Conservation (phyloP, 92 coral and sea anemone genomes). For the Blastomussa wellsi region DNA sequence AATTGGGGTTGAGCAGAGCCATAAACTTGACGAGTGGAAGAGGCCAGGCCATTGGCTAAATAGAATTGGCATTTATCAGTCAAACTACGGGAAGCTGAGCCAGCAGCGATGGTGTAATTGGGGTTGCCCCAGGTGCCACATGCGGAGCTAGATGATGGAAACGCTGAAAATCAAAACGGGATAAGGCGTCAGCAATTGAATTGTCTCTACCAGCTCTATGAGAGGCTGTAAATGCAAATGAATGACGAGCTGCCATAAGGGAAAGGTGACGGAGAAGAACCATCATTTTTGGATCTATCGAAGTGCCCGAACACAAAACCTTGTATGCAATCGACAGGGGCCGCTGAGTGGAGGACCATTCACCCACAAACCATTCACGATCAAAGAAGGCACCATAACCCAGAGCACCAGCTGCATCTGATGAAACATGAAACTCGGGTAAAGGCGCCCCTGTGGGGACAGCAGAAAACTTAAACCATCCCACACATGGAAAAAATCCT, state of each 20-base stretch:
- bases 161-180: not conserved
- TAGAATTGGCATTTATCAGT: not conserved
- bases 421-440: not conserved
- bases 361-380: not conserved
- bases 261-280: not conserved
- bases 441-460: not conserved
- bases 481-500: slow-evolving; percentile 7
- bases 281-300: not conserved
- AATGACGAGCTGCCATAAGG: not conserved
- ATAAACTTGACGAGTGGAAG: not conserved
- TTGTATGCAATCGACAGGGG: slow-evolving; percentile 1
- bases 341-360: not conserved
- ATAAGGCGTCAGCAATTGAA: not conserved
- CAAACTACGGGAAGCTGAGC: not conserved
- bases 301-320: not conserved
- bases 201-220: not conserved
- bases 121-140: not conserved
- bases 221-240: not conserved
- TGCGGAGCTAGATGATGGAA: not conserved
- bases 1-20: not conserved
- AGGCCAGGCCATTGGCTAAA: not conserved
- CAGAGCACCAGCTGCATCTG: slow-evolving; percentile 17
- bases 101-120: not conserved
- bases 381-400: slow-evolving; percentile 6
- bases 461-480: slow-evolving; percentile 13